phyloP scores from a whole-genome alignment of 2,113 vertebrate genomes.

The Syngnathoides biaculeatus region DNA sequence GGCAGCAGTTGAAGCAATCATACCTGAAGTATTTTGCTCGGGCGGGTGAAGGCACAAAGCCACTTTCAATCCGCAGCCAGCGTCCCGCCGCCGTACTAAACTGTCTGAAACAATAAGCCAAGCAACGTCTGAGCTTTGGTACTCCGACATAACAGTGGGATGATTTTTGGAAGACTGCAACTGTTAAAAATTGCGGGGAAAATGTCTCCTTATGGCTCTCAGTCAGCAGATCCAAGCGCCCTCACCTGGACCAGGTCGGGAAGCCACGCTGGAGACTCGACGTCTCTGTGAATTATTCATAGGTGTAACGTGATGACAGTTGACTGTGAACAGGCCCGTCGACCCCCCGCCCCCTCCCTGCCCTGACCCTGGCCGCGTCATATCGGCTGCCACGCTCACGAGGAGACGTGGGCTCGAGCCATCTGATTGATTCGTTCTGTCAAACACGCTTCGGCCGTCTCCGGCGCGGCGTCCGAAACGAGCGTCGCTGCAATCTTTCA shows the following conservation, averaged over 20 bases:
- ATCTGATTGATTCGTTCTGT: slow-evolving; percentile 58
- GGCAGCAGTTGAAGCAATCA: no score
- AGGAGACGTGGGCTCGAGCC: slow-evolving; percentile 37
- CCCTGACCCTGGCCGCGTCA: slow-evolving; percentile 49
- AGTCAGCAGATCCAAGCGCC: slow-evolving; percentile 20
- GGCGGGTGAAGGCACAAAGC: no score
- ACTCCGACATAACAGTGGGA: no score
- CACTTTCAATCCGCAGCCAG: no score
- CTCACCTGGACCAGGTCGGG: slow-evolving; percentile 26
- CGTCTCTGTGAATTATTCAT: slow-evolving; percentile 62
- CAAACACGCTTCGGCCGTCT: slow-evolving; percentile 65
- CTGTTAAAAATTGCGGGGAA: background rate
- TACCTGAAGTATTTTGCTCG: no score
- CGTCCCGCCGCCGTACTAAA: no score
- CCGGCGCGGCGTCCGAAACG: slow-evolving; percentile 44
- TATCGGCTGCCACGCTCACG: slow-evolving; percentile 54
- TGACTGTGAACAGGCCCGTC: slow-evolving; percentile 38
- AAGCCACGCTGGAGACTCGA: slow-evolving; percentile 6
- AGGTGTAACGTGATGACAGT: slow-evolving; percentile 55
- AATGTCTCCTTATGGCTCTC: background rate
- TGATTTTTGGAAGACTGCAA: background rate
- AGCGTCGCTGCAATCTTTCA: slow-evolving; percentile 50
- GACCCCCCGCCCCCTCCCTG: slow-evolving; percentile 37
- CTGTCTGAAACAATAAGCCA: no score
- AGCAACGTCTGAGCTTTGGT: no score